These are phyloP conservation scores for Drosophila nigromelanica DNA, from an alignment of 1,140 invertebrate genomes.

Conservation along the genomic window DNA sequence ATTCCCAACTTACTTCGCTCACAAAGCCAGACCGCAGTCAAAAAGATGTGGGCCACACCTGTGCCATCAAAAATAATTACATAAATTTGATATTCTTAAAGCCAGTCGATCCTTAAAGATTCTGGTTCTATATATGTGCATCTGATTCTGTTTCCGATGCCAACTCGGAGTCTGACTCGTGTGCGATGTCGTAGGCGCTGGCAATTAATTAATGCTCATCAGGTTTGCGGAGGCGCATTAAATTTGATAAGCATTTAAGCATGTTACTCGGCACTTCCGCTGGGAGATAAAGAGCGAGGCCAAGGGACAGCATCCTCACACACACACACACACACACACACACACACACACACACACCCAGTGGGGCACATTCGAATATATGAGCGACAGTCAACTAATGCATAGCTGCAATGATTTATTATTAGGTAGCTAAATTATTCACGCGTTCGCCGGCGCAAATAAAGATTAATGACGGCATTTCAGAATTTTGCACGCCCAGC, in stretches of 20 bases:
- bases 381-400: conserved; percentile 66
- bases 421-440: conserved; percentile 81
- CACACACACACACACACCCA: neutral
- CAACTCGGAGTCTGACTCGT: neutral
- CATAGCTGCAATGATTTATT: conserved; percentile 81
- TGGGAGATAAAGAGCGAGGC: conserved; percentile 35
- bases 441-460: conserved; percentile 72
- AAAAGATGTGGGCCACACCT: conserved; percentile 1
- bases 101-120: conserved; percentile 19
- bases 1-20: neutral
- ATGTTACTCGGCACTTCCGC: conserved; percentile 78
- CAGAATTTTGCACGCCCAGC: conserved; percentile 74
- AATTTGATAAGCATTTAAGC: conserved; percentile 82
- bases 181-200: conserved; percentile 31
- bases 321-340: too few species aligned
- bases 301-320: conserved; percentile 12
- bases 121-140: neutral
- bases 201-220: conserved; percentile 74
- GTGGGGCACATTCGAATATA: conserved; percentile 12
- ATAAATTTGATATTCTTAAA: conserved; percentile 1
- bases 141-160: conserved; percentile 1
- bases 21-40: neutral
- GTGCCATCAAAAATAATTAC: conserved; percentile 13
- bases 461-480: conserved; percentile 79
- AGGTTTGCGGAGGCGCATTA: conserved; percentile 54